phyloP scores from a whole-genome alignment of 2,113 vertebrate species.

The Diadophis punctatus region DNA sequence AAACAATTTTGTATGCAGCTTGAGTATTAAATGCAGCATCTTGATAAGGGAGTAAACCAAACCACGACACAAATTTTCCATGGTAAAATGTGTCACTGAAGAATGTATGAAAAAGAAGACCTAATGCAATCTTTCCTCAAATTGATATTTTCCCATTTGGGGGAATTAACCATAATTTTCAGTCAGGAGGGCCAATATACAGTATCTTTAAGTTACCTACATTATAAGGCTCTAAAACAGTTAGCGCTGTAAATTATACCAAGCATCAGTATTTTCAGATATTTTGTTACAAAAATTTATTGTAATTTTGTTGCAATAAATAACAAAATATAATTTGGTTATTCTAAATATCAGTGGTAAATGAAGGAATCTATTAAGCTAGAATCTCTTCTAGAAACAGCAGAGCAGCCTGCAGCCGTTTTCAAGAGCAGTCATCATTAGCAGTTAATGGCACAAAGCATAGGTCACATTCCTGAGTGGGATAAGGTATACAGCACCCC shows the following conservation, averaged over 20 bases:
- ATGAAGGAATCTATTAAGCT: neutral
- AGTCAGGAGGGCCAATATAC: neutral
- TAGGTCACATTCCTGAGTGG: neutral
- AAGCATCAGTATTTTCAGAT: neutral
- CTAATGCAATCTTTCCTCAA: neutral
- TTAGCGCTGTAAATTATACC: neutral
- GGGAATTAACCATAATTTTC: neutral
- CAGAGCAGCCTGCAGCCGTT: neutral
- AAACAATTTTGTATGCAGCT: neutral
- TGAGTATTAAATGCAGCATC: neutral
- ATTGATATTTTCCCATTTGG: neutral
- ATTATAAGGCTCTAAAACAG: neutral
- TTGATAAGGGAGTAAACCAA: neutral
- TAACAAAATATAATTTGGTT: neutral
- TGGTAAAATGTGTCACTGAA: neutral
- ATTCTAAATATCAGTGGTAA: neutral
- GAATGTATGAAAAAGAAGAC: neutral
- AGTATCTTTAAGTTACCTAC: neutral
- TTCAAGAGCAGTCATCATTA: neutral
- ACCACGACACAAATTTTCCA: neutral
- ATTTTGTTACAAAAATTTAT: neutral
- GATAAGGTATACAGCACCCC: neutral
- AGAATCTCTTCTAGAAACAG: neutral
- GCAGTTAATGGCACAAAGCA: neutral
- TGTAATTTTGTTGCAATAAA: neutral